Evolutionary conservation across 1,140 invertebrate genomes (phyloP).

Genomic region (Tribolium castaneum): DNA sequence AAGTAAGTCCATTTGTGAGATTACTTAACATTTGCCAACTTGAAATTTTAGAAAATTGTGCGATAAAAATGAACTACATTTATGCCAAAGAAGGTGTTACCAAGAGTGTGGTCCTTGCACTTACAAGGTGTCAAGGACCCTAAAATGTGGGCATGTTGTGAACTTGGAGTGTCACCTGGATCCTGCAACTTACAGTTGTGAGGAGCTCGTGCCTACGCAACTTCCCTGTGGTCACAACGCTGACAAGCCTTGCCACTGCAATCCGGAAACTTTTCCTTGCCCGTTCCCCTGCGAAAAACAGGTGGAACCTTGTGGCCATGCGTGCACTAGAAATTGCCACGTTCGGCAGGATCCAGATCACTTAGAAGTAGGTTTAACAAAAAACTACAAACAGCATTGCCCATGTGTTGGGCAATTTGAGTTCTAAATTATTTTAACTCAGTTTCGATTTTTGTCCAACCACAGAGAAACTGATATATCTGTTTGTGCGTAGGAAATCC

Average conservation of each 20-base stretch:
- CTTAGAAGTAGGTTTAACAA: slow-evolving; percentile 56
- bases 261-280: slow-evolving; percentile 62
- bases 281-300: slow-evolving; percentile 62
- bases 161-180: slow-evolving; percentile 63
- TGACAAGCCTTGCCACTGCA: slow-evolving; percentile 62
- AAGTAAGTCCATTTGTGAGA: slow-evolving; percentile 52
- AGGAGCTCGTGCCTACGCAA: slow-evolving; percentile 57
- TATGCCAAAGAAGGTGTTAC: slow-evolving; percentile 65
- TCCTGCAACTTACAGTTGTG: slow-evolving; percentile 60
- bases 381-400: neutral
- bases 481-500: too few relatives aligned
- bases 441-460: too few relatives aligned
- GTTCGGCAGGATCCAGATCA: slow-evolving; percentile 66
- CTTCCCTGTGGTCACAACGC: slow-evolving; percentile 66
- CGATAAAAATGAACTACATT: slow-evolving; percentile 61
- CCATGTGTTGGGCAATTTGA: too few relatives aligned
- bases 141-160: slow-evolving; percentile 66
- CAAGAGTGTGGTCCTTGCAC: slow-evolving; percentile 65
- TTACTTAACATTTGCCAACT: neutral
- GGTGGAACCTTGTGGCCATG: slow-evolving; percentile 67
- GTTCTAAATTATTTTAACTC: too few relatives aligned
- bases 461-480: too few relatives aligned
- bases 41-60: slow-evolving; percentile 62
- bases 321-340: slow-evolving; percentile 65
- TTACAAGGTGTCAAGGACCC: slow-evolving; percentile 59